These are phyloP conservation scores for Gastracanthus pulcherrimus DNA, from an alignment of 2,888 invertebrate genomes.

Conservation along the genomic window DNA sequence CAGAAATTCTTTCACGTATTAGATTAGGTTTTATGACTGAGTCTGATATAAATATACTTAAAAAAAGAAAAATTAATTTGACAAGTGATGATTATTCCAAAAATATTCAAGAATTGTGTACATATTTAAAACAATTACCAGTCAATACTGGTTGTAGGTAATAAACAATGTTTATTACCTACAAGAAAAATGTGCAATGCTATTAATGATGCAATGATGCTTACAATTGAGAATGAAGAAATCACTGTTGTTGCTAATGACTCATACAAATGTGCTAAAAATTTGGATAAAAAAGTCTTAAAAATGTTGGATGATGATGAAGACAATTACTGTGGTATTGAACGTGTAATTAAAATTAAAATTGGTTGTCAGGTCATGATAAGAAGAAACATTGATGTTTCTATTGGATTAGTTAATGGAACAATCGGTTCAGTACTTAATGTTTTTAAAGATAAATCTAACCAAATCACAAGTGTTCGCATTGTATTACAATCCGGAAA, in stretches of 20 bases:
- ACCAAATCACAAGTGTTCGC: too few relatives aligned
- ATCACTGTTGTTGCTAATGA: conserved; percentile 54
- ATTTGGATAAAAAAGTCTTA: conserved; percentile 12
- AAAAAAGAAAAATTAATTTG: conserved; percentile 41
- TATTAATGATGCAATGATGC: conserved; percentile 67
- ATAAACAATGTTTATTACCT: conserved; percentile 65
- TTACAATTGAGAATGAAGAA: conserved; percentile 58
- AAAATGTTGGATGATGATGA: conserved; percentile 2
- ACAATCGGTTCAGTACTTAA: too few relatives aligned
- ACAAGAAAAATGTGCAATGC: conserved; percentile 65
- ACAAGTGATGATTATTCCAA: conserved; percentile 54
- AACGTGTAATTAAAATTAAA: not conserved
- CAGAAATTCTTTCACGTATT: too few relatives aligned
- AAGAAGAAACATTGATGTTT: conserved; percentile 45
- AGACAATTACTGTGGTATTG: not conserved
- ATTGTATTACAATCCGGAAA: too few relatives aligned
- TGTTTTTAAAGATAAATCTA: too few relatives aligned
- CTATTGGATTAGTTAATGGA: too few relatives aligned
- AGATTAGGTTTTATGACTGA: too few relatives aligned
- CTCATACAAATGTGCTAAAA: conserved; percentile 3
- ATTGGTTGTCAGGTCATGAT: not conserved
- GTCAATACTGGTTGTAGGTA: conserved; percentile 63
- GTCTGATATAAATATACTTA: conserved; percentile 30
- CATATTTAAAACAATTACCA: conserved; percentile 43
- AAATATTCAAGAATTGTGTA: too few relatives aligned